A percentile compares a stretch with the other conserved stretches of the same genome.
Conservation (phyloP, 2,888 invertebrate species). For the Phortica magna region DNA sequence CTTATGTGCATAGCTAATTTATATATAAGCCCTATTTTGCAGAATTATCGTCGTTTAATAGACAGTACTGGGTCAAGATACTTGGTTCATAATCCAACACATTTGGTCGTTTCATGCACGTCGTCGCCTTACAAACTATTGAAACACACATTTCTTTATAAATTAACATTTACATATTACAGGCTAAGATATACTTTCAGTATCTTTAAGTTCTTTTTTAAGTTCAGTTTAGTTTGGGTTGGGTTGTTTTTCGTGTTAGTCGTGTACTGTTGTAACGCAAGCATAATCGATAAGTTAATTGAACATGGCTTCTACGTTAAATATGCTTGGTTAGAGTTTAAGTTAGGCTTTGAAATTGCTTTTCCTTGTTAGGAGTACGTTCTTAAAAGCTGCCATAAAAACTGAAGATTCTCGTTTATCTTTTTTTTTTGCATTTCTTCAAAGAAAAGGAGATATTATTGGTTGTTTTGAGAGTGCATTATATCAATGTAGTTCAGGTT, state of each 20-base stretch:
- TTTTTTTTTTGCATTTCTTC: too few species aligned
- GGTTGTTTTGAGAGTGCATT: background rate
- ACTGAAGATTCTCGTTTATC: too few species aligned
- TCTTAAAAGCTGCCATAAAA: too few species aligned
- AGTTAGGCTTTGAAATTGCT: background rate
- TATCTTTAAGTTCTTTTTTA: slow-evolving; percentile 36
- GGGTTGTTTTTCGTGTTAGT: slow-evolving; percentile 28
- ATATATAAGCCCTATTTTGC: background rate
- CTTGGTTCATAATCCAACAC: background rate
- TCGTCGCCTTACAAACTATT: slow-evolving; percentile 23
- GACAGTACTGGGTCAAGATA: slow-evolving; percentile 28
- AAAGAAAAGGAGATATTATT: background rate
- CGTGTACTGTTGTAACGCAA: slow-evolving; percentile 7
- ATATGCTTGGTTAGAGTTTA: background rate
- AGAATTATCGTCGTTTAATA: background rate
- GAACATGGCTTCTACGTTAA: background rate
- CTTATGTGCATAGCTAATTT: slow-evolving; percentile 25
- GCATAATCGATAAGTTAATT: slow-evolving; percentile 24
- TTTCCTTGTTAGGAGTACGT: background rate
- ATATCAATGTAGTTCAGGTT: slow-evolving; percentile 21
- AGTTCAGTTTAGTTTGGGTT: slow-evolving; percentile 19
- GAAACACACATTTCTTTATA: slow-evolving; percentile 35
- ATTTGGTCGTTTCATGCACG: background rate
- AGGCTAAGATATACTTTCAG: slow-evolving; percentile 34
- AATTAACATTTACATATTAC: slow-evolving; percentile 23